A percentile compares a stretch with the other conserved stretches of the same genome.
Evolutionary conservation across 2,113 vertebrate species (phyloP).

Genomic region (Lepisosteus osseus): DNA sequence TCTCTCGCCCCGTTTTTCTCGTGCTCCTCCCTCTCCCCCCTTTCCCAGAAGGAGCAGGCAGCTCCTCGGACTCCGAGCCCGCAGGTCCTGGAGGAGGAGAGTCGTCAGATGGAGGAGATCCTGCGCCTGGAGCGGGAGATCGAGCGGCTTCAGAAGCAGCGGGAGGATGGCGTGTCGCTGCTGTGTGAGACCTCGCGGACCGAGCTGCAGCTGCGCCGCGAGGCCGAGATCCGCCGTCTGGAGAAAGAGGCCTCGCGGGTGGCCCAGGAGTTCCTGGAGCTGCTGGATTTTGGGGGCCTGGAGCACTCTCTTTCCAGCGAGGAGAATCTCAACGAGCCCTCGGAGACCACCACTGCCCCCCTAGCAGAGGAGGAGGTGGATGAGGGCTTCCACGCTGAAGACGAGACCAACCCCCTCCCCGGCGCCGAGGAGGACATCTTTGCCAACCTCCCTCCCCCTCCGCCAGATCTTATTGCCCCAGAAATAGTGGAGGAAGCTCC

Average conservation of each 20-base stretch:
- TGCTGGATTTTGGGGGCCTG: conserved; percentile 82
- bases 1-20: background rate
- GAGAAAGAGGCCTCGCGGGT: conserved; percentile 85
- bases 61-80: conserved; percentile 16
- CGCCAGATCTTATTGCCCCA: conserved; percentile 31
- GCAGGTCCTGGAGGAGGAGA: conserved; percentile 74
- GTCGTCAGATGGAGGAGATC: conserved; percentile 87
- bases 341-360: conserved; percentile 67
- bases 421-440: conserved; percentile 69
- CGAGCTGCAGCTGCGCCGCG: conserved; percentile 72
- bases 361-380: conserved; percentile 79
- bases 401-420: conserved; percentile 61
- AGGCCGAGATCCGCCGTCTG: conserved; percentile 79
- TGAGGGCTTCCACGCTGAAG: conserved; percentile 79
- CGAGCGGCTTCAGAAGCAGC: conserved; percentile 80
- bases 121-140: conserved; percentile 84
- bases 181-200: conserved; percentile 68
- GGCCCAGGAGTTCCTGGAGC: conserved; percentile 82
- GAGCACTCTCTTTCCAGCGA: conserved; percentile 74
- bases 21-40: background rate
- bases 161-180: conserved; percentile 77
- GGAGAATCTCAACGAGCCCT: conserved; percentile 75
- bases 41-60: background rate
- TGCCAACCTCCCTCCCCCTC: conserved; percentile 62
- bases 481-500: background rate